A percentile compares a stretch with the other conserved stretches of the same genome.
These are phyloP conservation scores for Beroe ovata DNA, from an alignment of 37 sponge, comb jelly and placozoan species.

Conservation along the genomic window DNA sequence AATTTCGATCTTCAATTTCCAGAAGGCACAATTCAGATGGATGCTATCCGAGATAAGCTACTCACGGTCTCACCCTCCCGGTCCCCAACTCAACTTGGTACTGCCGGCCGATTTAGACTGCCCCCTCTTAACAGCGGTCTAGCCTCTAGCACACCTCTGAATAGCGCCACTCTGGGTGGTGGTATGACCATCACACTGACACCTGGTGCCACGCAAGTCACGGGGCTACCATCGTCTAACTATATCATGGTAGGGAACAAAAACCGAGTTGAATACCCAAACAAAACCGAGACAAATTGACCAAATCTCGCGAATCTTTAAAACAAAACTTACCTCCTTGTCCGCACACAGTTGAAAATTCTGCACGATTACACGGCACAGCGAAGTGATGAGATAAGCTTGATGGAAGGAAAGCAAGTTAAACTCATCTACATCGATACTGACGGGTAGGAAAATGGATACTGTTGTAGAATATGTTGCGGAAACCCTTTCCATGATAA, in stretches of 20 bases:
- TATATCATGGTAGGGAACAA: conserved; percentile 16
- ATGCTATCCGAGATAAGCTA: conserved; percentile 13
- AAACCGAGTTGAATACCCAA: too few relatives aligned
- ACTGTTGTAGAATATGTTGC: too few relatives aligned
- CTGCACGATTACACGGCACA: conserved; percentile 55
- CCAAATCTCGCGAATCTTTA: too few relatives aligned
- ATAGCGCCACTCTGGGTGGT: not conserved
- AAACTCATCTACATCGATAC: conserved; percentile 61
- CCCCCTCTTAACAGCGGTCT: not conserved
- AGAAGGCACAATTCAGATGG: conserved; percentile 13
- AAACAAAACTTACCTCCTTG: too few relatives aligned
- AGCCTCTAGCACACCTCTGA: conserved; percentile 13
- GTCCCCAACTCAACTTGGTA: too few relatives aligned
- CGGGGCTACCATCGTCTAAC: conserved; percentile 30
- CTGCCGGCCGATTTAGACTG: not conserved
- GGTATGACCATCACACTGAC: conserved; percentile 43
- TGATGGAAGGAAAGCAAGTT: conserved; percentile 10
- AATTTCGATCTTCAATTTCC: too few relatives aligned
- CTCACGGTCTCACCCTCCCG: conserved; percentile 49
- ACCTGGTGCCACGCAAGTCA: conserved; percentile 11
- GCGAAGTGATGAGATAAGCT: conserved; percentile 20
- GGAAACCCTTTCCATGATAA: too few relatives aligned
- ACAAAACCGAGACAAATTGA: too few relatives aligned
- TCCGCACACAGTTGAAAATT: not conserved
- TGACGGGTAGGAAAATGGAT: conserved; percentile 16